Conservation (phyloP, 1,140 invertebrate genomes). For the Eufriesea mexicana region DNA sequence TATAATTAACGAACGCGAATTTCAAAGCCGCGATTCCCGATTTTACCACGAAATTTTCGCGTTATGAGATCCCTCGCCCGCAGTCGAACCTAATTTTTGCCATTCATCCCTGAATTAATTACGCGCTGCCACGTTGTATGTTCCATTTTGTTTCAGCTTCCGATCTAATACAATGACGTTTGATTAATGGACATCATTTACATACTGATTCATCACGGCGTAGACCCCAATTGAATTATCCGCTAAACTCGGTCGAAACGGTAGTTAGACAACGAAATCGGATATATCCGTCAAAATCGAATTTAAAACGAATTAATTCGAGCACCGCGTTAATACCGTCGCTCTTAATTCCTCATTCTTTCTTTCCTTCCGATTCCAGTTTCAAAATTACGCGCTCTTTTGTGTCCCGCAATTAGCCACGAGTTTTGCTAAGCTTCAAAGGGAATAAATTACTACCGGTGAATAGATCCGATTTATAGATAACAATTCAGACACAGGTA, state of each 20-base stretch:
- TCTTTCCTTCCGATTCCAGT: neutral
- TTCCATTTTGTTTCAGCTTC: slow-evolving; percentile 19
- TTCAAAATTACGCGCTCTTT: neutral
- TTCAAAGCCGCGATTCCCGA: too few species aligned
- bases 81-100: neutral
- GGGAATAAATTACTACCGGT: neutral
- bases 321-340: neutral
- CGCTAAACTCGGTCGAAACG: neutral
- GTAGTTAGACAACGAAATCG: slow-evolving; percentile 36
- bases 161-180: slow-evolving; percentile 46
- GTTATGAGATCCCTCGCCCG: too few species aligned
- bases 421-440: neutral
- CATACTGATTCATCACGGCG: slow-evolving; percentile 34
- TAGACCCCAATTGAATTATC: slow-evolving; percentile 47
- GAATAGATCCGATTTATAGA: neutral
- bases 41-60: too few species aligned
- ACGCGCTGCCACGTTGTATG: neutral
- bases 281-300: slow-evolving; percentile 29
- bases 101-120: slow-evolving; percentile 8
- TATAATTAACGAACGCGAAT: too few species aligned
- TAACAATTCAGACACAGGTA: neutral
- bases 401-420: neutral
- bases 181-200: slow-evolving; percentile 58
- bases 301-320: slow-evolving; percentile 22
- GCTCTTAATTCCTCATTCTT: neutral